Conservation (phyloP, 1,140 invertebrate species). For the Aphelenchoides fujianensis region DNA sequence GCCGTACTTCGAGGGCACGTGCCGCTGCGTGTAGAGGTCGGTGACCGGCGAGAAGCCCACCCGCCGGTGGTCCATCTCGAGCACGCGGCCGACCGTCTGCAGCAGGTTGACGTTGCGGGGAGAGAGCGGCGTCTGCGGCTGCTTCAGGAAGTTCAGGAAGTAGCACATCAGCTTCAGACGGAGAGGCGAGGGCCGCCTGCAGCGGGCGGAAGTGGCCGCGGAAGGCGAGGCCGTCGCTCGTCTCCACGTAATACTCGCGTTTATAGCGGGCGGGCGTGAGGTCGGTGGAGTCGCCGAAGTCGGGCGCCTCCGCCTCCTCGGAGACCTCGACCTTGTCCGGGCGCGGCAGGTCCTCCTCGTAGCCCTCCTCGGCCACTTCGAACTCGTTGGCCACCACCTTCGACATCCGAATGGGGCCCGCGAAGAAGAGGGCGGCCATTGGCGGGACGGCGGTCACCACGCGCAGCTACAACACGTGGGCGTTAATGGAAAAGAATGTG, state of each 20-base stretch:
- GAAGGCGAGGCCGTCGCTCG: slow-evolving; percentile 41
- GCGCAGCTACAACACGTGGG: slow-evolving; percentile 31
- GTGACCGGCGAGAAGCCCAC: background rate
- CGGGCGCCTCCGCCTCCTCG: slow-evolving; percentile 21
- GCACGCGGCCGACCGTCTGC: background rate
- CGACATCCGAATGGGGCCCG: slow-evolving; percentile 48
- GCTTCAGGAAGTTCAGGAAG: slow-evolving; percentile 40
- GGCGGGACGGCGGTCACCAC: slow-evolving; percentile 56
- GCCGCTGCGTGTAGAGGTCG: background rate
- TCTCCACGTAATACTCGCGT: slow-evolving; percentile 33
- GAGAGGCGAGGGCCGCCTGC: slow-evolving; percentile 34
- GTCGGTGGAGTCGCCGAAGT: slow-evolving; percentile 2
- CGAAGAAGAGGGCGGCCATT: slow-evolving; percentile 49
- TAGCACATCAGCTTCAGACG: slow-evolving; percentile 56
- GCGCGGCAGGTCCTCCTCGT: background rate
- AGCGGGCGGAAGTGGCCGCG: slow-evolving; percentile 29
- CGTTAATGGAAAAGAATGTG: slow-evolving; percentile 23
- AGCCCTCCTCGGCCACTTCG: slow-evolving; percentile 32
- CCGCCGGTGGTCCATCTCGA: slow-evolving; percentile 12
- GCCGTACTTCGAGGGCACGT: background rate
- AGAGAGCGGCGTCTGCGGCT: background rate
- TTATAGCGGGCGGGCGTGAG: background rate
- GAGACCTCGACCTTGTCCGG: background rate
- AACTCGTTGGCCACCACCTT: slow-evolving; percentile 38
- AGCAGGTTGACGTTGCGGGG: background rate